A percentile compares a stretch with the other conserved stretches of the same genome.
Conservation (phyloP, 2,797 vertebrate genomes). For the Tiaroga cobitis region DNA sequence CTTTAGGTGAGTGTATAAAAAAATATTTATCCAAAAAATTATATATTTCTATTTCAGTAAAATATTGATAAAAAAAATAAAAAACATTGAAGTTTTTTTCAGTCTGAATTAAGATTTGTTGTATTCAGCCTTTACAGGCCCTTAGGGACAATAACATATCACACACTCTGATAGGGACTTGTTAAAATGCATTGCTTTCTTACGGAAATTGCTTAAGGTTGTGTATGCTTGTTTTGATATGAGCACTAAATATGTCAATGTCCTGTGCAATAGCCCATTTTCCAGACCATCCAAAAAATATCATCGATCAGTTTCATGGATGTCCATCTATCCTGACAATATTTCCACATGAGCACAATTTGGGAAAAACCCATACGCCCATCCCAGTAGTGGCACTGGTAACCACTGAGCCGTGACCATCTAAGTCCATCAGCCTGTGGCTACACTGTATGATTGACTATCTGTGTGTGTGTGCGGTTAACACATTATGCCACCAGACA, state of each 20-base stretch:
- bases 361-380: not conserved
- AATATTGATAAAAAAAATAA: not conserved
- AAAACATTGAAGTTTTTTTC: not conserved
- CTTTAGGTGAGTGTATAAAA: too few relatives aligned
- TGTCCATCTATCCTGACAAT: conserved; percentile 21
- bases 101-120: not conserved
- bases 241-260: not conserved
- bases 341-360: not conserved
- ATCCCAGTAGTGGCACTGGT: not conserved
- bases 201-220: not conserved
- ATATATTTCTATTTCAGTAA: not conserved
- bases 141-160: not conserved
- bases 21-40: not conserved
- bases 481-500: conserved; percentile 36
- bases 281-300: conserved; percentile 6
- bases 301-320: not conserved
- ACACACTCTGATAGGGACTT: not conserved
- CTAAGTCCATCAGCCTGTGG: conserved; percentile 29
- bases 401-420: conserved; percentile 25
- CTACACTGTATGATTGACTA: conserved; percentile 1
- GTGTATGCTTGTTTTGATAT: not conserved
- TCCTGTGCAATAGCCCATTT: conserved; percentile 1
- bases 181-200: not conserved
- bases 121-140: not conserved
- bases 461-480: conserved; percentile 35